Conservation (phyloP, 2,888 invertebrate species). For the Drosophila seclusa region DNA sequence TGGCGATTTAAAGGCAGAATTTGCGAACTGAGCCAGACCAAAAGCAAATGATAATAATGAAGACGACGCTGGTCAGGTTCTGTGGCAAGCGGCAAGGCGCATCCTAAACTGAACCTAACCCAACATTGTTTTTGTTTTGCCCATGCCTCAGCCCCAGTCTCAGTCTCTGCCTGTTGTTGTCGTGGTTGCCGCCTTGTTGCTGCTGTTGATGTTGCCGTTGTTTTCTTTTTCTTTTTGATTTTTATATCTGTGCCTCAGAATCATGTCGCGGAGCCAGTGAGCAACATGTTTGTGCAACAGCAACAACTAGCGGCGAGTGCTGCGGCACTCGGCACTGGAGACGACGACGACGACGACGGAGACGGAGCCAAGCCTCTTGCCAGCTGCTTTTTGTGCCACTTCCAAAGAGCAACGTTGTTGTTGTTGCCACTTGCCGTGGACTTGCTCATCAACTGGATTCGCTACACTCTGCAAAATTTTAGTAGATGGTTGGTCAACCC, state of each 20-base stretch:
- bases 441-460: constrained; percentile 74
- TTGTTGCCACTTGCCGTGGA: constrained; percentile 72
- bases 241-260: constrained; percentile 74
- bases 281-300: constrained; percentile 76
- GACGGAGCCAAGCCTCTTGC: constrained; percentile 59
- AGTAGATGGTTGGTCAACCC: no score
- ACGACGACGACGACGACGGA: constrained; percentile 6
- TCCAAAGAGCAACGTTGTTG: constrained; percentile 48
- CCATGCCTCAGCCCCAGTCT: constrained; percentile 9
- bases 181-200: constrained; percentile 35
- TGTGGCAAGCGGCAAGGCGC: constrained; percentile 34
- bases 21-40: constrained; percentile 49
- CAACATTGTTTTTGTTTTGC: constrained; percentile 71
- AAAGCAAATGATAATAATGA: constrained; percentile 74
- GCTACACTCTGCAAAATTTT: constrained; percentile 15
- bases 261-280: constrained; percentile 78
- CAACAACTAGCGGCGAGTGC: constrained; percentile 65
- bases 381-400: constrained; percentile 71
- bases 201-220: constrained; percentile 24
- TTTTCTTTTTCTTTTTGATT: constrained; percentile 34
- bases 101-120: constrained; percentile 62
- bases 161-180: constrained; percentile 14
- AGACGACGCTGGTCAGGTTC: constrained; percentile 48
- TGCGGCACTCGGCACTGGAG: constrained; percentile 63
- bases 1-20: constrained; percentile 34